phyloP scores from a whole-genome alignment of 2,113 vertebrate species.

The Poeciliopsis prolifica region DNA sequence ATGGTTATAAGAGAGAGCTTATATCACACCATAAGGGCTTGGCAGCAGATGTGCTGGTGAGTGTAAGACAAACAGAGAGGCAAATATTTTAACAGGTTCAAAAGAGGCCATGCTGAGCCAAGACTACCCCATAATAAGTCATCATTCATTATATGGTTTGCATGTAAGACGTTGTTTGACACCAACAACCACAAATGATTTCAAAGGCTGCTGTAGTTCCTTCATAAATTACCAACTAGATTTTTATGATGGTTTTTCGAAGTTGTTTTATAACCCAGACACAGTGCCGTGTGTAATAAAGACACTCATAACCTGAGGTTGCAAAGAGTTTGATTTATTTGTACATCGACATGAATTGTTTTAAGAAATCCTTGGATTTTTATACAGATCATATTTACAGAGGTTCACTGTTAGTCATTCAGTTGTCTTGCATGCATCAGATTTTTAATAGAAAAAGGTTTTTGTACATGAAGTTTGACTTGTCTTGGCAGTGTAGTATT shows the following conservation, averaged over 20 bases:
- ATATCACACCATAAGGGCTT: neutral
- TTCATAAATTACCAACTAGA: neutral
- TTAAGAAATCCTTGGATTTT: conserved; percentile 84
- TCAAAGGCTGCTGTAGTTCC: neutral
- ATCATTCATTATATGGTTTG: neutral
- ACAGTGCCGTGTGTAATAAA: neutral
- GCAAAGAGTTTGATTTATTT: conserved; percentile 73
- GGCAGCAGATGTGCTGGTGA: neutral
- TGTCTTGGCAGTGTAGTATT: conserved; percentile 66
- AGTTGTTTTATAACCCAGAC: neutral
- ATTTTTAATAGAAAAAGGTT: conserved; percentile 74
- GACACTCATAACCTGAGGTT: conserved; percentile 20
- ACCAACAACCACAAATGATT: neutral
- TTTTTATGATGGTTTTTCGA: neutral
- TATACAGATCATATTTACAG: conserved; percentile 87
- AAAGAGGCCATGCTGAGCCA: neutral
- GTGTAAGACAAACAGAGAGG: neutral
- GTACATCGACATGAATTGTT: conserved; percentile 42
- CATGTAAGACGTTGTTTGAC: neutral
- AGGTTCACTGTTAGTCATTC: conserved; percentile 58
- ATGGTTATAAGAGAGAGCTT: too few species aligned
- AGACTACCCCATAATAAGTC: neutral
- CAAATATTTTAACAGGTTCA: neutral
- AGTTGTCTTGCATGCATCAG: conserved; percentile 82
- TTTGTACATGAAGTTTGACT: conserved; percentile 75